A percentile compares a stretch with the other conserved stretches of the same genome.
phyloP scores from a whole-genome alignment of 2,888 invertebrate species.

The Anthrax anthrax region DNA sequence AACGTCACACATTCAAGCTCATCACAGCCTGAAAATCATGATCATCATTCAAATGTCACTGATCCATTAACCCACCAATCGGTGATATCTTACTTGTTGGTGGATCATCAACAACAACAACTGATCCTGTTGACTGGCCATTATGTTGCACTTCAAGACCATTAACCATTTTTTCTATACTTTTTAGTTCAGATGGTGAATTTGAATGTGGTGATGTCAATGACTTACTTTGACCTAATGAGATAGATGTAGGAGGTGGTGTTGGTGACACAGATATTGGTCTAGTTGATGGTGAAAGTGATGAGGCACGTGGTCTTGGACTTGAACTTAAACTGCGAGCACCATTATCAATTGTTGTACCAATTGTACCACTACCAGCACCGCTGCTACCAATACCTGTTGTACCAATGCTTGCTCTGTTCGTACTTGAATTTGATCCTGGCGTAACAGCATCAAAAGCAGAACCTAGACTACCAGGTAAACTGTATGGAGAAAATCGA shows the following conservation, averaged over 20 bases:
- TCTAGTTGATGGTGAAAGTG: constrained; percentile 33
- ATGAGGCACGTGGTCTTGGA: constrained; percentile 30
- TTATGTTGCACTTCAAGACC: constrained; percentile 75
- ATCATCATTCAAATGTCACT: constrained; percentile 29
- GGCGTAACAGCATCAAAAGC: constrained; percentile 86
- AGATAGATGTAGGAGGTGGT: constrained; percentile 28
- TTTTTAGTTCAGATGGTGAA: constrained; percentile 65
- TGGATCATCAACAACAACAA: constrained; percentile 11
- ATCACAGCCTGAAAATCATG: constrained; percentile 6
- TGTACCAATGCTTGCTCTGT: background rate
- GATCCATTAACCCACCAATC: constrained; percentile 19
- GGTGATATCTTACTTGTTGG: constrained; percentile 10
- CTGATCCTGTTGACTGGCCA: constrained; percentile 16
- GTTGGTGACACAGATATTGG: constrained; percentile 32
- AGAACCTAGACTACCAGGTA: constrained; percentile 64
- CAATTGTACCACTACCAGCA: constrained; percentile 10
- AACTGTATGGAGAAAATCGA: constrained; percentile 79
- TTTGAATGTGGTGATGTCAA: constrained; percentile 26
- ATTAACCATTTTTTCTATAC: constrained; percentile 95
- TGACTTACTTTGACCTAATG: constrained; percentile 25
- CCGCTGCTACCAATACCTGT: constrained; percentile 11
- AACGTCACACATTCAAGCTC: constrained; percentile 11
- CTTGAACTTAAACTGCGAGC: constrained; percentile 34
- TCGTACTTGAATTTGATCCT: constrained; percentile 35
- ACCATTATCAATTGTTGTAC: constrained; percentile 22